Conservation (phyloP, 2,797 vertebrate species). For the Dendrocincla tyrannina region DNA sequence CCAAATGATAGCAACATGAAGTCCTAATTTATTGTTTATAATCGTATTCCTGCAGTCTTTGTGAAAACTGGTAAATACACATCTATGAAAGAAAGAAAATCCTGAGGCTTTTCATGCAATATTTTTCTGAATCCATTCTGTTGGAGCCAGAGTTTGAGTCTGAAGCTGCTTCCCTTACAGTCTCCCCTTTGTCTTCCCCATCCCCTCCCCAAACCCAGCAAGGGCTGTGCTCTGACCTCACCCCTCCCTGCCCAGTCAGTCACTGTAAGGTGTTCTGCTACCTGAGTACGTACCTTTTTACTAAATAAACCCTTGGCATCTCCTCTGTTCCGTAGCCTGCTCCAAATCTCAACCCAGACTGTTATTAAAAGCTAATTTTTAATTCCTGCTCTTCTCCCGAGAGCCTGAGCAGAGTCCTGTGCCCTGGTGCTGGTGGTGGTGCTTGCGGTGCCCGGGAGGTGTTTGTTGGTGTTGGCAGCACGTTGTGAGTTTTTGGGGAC, state of each 20-base stretch:
- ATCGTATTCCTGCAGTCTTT: conserved; percentile 72
- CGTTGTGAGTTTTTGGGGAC: neutral
- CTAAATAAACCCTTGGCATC: conserved; percentile 27
- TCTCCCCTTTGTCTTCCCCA: neutral
- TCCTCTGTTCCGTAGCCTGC: conserved; percentile 26
- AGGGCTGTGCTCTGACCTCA: conserved; percentile 57
- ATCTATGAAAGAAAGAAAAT: conserved; percentile 63
- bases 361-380: conserved; percentile 10
- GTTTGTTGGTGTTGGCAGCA: neutral
- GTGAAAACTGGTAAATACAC: conserved; percentile 74
- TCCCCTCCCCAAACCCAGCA: neutral
- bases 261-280: conserved; percentile 45
- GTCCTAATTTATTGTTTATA: conserved; percentile 91
- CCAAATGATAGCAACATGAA: conserved; percentile 84
- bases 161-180: conserved; percentile 61
- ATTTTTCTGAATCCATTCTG: conserved; percentile 46
- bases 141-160: conserved; percentile 59
- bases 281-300: conserved; percentile 31
- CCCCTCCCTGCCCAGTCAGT: conserved; percentile 27
- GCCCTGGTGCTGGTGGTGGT: neutral
- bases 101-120: conserved; percentile 70
- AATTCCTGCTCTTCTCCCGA: neutral
- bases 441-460: neutral
- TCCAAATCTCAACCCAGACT: conserved; percentile 28
- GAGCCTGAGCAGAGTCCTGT: neutral